A percentile compares a stretch with the other conserved stretches of the same genome.
Evolutionary conservation across 92 coral and sea anemone genomes (phyloP).

Genomic region (Epizoanthus ramosus): DNA sequence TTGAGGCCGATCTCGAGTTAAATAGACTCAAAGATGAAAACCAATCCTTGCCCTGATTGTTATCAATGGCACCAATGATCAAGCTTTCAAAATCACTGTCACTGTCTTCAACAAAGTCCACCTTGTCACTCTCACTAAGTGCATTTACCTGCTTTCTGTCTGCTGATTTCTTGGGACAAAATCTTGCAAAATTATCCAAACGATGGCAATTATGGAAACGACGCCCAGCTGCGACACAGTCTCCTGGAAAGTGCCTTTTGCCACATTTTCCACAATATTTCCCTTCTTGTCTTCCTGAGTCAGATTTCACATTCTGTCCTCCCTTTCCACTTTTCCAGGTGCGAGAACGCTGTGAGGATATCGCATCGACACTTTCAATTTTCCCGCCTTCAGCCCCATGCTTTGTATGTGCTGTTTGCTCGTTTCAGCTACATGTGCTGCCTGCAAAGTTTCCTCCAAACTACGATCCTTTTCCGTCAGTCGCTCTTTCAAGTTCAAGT

Average conservation of each 20-base stretch:
- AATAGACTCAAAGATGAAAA: too few species aligned
- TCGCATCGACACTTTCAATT: conserved; percentile 8
- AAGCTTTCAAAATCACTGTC: conserved; percentile 38
- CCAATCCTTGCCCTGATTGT: background rate
- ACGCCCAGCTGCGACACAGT: conserved; percentile 40
- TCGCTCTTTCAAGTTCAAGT: conserved; percentile 26
- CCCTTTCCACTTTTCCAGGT: background rate
- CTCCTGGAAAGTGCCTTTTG: conserved; percentile 15
- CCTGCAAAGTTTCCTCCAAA: conserved; percentile 41
- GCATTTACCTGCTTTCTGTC: conserved; percentile 42
- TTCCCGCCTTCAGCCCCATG: conserved; percentile 23
- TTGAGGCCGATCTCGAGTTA: too few species aligned
- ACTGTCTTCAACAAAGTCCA: background rate
- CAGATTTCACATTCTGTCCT: background rate
- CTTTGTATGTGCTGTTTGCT: conserved; percentile 42
- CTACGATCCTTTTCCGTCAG: conserved; percentile 36
- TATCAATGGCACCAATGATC: conserved; percentile 42
- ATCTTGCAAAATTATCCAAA: conserved; percentile 39
- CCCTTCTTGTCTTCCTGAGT: background rate
- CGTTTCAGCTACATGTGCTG: conserved; percentile 46
- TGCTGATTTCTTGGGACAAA: conserved; percentile 23
- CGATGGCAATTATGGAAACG: conserved; percentile 25
- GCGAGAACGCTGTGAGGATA: background rate
- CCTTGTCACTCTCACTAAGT: conserved; percentile 6
- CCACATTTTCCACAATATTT: too few species aligned